These are phyloP conservation scores for Acrocera orbiculus DNA, from an alignment of 2,888 invertebrate genomes.

Conservation along the genomic window DNA sequence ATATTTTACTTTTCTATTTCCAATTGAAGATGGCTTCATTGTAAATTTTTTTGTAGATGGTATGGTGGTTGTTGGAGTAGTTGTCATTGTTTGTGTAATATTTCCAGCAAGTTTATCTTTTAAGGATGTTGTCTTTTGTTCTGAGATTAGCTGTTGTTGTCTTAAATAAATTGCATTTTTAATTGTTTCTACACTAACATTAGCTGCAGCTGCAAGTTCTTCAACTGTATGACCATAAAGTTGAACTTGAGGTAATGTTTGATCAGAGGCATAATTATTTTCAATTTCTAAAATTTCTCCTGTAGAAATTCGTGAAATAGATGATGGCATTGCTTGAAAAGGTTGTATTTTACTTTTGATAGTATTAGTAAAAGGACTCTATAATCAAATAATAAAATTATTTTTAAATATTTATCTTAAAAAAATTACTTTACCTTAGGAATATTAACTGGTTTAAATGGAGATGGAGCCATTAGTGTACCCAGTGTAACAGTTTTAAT, in stretches of 20 bases:
- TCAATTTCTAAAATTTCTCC: conserved; percentile 21
- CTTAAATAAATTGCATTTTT: conserved; percentile 54
- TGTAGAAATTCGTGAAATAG: conserved; percentile 39
- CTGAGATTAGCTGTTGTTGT: conserved; percentile 49
- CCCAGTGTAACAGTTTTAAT: conserved; percentile 12
- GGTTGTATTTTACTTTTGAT: conserved; percentile 35
- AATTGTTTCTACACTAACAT: conserved; percentile 59
- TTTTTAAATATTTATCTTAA: too few relatives aligned
- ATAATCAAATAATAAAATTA: conserved; percentile 29
- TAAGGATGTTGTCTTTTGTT: conserved; percentile 28
- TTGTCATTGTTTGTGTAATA: conserved; percentile 32
- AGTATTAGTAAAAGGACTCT: conserved; percentile 32
- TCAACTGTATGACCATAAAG: conserved; percentile 34
- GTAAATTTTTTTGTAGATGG: conserved; percentile 4
- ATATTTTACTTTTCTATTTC: neutral
- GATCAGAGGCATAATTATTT: conserved; percentile 18
- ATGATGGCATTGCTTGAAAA: conserved; percentile 37
- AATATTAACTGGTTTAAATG: too few relatives aligned
- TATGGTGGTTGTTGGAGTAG: conserved; percentile 40
- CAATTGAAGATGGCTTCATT: too few relatives aligned
- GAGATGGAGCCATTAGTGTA: too few relatives aligned
- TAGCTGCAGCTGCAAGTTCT: conserved; percentile 48
- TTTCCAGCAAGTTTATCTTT: conserved; percentile 21
- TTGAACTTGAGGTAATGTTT: conserved; percentile 13
- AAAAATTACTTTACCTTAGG: too few relatives aligned